Base-by-base conservation (phyloP, 2,797 vertebrate genomes). In the Scyliorhinus canicula region DNA sequence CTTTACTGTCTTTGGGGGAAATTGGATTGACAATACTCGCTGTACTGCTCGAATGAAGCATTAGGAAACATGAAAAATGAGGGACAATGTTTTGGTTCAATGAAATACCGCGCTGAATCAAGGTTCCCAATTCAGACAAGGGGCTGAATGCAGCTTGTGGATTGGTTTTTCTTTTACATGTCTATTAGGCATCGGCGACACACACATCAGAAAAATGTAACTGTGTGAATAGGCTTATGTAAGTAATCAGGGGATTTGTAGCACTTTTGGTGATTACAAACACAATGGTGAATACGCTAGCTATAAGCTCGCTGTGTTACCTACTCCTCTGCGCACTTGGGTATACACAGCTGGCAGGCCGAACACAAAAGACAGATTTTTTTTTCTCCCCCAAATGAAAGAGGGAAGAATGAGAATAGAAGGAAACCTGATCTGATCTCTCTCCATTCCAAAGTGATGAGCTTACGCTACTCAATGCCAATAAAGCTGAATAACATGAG, bases 401-500 rank as follows among this genome's bases (percentile, higher is more conserved):
- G 67, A 69, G 67, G 67, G 44, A 94, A 71, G 93, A 94, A 71
- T 94, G 93, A 94, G 93, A 52, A 94, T 94, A 74, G 93, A 94
- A 71, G 93, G 65, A 52, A 94, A 94, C 44, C 67, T 52, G 93
- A 94, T 50, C 65, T 94, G 93, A 94, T 35, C 65, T 69, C 93
- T 94, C 47, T 94, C 65, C 93, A 94, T 94, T 94, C 93, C 93
- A 94, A 21, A 94, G 93, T 94, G 93, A 94, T 94, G 93, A 94
- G 67, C 65, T 35, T 35, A 94, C 67, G 1, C 67, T 71, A 94
- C 67, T 50, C 93, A 94, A 94, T 71, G 93, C 93, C 93, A 94
- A 74, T 94, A 94, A 94, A 52, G 44, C 67, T 69, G 93, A 94
- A 74, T 40, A 94, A 94, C 93, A 94, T 94, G 67, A 94, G 93